Base-by-base conservation (phyloP, 2,797 vertebrate genomes). In the Catostomus latipinnis region DNA sequence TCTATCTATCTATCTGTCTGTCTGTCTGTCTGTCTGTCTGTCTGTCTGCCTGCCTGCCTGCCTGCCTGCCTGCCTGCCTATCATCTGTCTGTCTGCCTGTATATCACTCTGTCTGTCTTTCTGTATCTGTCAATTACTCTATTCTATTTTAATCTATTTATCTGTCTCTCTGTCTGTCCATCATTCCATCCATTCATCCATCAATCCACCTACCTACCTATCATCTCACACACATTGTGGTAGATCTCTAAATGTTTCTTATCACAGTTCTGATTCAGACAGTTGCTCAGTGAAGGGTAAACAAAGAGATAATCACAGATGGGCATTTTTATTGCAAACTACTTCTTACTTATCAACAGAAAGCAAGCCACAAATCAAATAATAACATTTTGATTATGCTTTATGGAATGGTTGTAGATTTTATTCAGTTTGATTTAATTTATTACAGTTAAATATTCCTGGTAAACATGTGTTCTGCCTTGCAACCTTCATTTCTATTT, bases 281-380 rank as follows among this genome's bases (percentile, higher is more conserved):
- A 18, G 48, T 18, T 63, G 60, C 49, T 66, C 11, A 13, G 53
- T 56, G 62, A 14, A 76, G 74, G 56, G 12, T 66, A 56, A 57
- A 66, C 56, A 66, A 48, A 66, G n/a, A 63, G 0, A 12, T n/a
- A 22, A 22, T 43, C 10, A 43, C 18, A 62, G 22, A 43, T 16
- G 56, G 14, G n/a, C 53, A 13, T 13, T 13, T 56, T 12, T 56
- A 5, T 8, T 10, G 48, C 18, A 61, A 61, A 50, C 71, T 48
- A n/a, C 46, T 16, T 14, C 54, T 72, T 43, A 58, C n/a, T 9
- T 5, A 4, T 61, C 14, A 53, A 74, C 13, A 11, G 34, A 2
- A 34, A 34, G 18, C 18, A 74, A 34, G 58, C 9, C 8, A 10
- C 5, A 58, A 71, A 71, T 58, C 54, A 71, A 12, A n/a, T 54